Base-by-base conservation (phyloP, 1,140 invertebrate species). In the Drosophila tani region DNA sequence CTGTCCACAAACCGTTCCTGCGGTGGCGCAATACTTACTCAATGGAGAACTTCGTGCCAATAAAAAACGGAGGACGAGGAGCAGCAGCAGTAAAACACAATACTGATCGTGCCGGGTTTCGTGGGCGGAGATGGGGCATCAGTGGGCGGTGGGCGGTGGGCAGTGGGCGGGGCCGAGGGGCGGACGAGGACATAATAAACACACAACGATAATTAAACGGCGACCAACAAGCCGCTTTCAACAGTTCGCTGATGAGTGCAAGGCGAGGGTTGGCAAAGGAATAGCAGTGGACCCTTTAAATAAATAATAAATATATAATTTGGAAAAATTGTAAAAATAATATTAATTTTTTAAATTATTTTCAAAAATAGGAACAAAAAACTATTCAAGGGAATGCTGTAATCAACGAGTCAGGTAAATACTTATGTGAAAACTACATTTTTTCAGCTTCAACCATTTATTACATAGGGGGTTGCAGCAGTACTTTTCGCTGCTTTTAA, bases 151-250 rank as follows among this genome's bases (percentile, higher is more conserved):
- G 35, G 69, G 51, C 21, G 17, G 71, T 65, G 53, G 58, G 55
- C 47, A 49, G 19, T 38, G 29, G 38, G 65, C 56, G 45, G 35
- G 14, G 6, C 14, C 66, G 17, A 45, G 50, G 43, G 35, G 75
- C 50, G 51, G 65, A 7, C 51, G 35, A 70, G 57, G 41, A 78
- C 64, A 77, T 77, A 55, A 77, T 77, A 77, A 74, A 74, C 75
- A 78, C 51, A 57, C 74, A 57, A 78, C 56, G 57, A 78, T 78
- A 78, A 78, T 78, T 78, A 79, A 78, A 63, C 75, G 27, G 43
- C 35, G 50, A 40, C 58, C 43, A 56, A 14, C 58, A 43, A 50
- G 38, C 46, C 53, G 68, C 70, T 74, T 74, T 51, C 70, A 79
- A 63, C 58, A 79, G 58, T 58, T 71, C 27, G 3, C 7, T 45